Conservation (phyloP, 2,113 vertebrate genomes). For the Hiodon alosoides region DNA sequence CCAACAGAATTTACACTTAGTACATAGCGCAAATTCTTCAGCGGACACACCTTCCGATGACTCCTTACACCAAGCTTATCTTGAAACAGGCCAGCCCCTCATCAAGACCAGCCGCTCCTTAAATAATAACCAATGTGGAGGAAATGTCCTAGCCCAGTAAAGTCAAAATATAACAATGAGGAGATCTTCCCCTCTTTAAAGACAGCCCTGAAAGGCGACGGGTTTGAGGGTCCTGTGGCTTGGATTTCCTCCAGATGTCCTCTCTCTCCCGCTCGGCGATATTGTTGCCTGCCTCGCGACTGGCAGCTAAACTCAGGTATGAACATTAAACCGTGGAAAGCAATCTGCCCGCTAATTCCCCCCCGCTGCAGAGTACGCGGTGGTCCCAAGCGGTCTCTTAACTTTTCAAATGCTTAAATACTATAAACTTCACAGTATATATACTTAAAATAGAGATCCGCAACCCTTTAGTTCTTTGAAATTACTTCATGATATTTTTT, state of each 20-base stretch:
- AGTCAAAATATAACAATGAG: too few relatives aligned
- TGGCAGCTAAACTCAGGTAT: conserved; percentile 82
- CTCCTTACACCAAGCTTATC: not conserved
- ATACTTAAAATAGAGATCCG: too few relatives aligned
- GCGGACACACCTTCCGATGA: not conserved
- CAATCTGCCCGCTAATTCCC: conserved; percentile 56
- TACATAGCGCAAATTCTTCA: conserved; percentile 9
- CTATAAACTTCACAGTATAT: too few relatives aligned
- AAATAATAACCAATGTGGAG: too few relatives aligned
- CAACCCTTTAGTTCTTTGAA: too few relatives aligned
- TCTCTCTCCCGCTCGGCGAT: conserved; percentile 70
- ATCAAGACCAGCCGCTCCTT: too few relatives aligned
- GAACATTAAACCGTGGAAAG: conserved; percentile 77
- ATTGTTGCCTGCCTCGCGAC: conserved; percentile 72
- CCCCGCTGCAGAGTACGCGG: conserved; percentile 3
- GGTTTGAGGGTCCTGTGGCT: conserved; percentile 69
- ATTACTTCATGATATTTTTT: too few relatives aligned
- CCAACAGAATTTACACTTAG: conserved; percentile 17
- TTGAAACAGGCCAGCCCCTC: not conserved
- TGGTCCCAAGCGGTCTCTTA: not conserved
- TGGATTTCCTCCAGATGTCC: conserved; percentile 73
- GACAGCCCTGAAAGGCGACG: too few relatives aligned
- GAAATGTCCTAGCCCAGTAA: conserved; percentile 30
- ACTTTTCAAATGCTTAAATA: not conserved
- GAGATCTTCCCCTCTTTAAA: conserved; percentile 37